A percentile compares a stretch with the other conserved stretches of the same genome.
Conservation (phyloP, 2,888 invertebrate species). For the Mimachlamys varia region DNA sequence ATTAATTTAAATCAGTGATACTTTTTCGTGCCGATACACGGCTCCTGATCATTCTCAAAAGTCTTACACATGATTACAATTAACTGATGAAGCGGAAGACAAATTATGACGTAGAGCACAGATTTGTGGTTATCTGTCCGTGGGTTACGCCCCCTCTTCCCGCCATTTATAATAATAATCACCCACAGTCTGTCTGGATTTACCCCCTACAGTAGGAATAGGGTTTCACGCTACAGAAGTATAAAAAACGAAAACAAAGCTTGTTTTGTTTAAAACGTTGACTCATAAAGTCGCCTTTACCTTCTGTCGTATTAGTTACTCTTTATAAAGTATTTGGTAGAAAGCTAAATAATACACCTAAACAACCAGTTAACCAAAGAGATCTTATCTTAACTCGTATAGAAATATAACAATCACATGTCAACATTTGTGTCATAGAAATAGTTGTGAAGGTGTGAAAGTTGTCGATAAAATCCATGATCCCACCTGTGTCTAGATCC, state of each 20-base stretch:
- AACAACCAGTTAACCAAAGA: not conserved
- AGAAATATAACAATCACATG: slow-evolving; percentile 24
- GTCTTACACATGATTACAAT: not conserved
- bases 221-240: not conserved
- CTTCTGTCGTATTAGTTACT: not conserved
- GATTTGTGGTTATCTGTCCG: not conserved
- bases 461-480: not conserved
- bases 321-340: not conserved
- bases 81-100: not conserved
- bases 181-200: not conserved
- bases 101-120: not conserved
- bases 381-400: not conserved
- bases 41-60: not conserved
- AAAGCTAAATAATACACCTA: not conserved
- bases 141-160: not conserved
- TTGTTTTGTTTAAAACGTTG: not conserved
- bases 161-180: not conserved
- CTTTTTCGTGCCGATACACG: not conserved
- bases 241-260: not conserved
- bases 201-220: not conserved
- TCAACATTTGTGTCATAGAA: not conserved
- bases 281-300: not conserved
- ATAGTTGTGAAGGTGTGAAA: slow-evolving; percentile 32
- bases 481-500: not conserved
- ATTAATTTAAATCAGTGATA: not conserved